phyloP scores from a whole-genome alignment of 2,888 invertebrate species.

The Lycocerus yunnanus region DNA sequence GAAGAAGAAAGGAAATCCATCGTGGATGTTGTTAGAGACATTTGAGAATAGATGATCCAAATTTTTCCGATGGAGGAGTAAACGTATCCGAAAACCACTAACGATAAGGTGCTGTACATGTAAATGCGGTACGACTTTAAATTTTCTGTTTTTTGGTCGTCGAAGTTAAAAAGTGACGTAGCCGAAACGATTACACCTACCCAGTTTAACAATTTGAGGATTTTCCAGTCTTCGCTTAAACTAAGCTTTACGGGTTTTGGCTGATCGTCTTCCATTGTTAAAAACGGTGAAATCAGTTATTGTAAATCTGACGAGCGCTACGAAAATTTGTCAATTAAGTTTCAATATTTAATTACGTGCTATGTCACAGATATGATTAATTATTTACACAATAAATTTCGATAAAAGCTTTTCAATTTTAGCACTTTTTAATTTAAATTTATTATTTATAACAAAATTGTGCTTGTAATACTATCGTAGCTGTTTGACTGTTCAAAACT shows the following conservation, averaged over 20 bases:
- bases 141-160: constrained; percentile 11
- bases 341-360: neutral
- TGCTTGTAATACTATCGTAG: too few species aligned
- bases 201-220: constrained; percentile 20
- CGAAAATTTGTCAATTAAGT: neutral
- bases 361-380: neutral
- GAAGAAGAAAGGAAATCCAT: constrained; percentile 7
- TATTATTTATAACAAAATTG: neutral
- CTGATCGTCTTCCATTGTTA: neutral
- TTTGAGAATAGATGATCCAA: constrained; percentile 4
- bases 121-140: constrained; percentile 8
- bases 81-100: constrained; percentile 7
- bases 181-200: constrained; percentile 8
- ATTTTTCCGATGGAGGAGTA: constrained; percentile 12
- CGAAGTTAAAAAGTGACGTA: constrained; percentile 14
- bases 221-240: constrained; percentile 17
- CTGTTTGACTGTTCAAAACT: too few species aligned
- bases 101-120: neutral
- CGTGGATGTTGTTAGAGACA: constrained; percentile 12
- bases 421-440: neutral
- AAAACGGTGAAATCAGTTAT: neutral
- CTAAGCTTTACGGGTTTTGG: neutral
- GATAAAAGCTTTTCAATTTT: neutral
- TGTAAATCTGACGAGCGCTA: neutral
- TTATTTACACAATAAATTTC: neutral